phyloP scores from a whole-genome alignment of 2,797 vertebrate genomes.

The Loriculus beryllinus region DNA sequence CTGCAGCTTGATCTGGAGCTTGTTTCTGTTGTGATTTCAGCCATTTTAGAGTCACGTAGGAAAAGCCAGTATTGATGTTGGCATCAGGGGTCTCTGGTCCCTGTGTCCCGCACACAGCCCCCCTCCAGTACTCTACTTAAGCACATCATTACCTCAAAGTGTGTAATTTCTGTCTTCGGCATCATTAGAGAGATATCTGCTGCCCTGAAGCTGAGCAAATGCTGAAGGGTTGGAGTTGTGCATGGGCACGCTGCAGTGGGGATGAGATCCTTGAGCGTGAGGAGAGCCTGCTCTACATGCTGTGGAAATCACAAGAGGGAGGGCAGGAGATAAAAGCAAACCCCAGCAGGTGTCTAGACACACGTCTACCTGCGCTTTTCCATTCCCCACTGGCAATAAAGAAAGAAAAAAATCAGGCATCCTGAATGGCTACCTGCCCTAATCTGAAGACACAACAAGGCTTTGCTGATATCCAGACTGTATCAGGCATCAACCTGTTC shows the following conservation, averaged over 20 bases:
- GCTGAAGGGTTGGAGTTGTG: not conserved
- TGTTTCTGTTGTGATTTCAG: not conserved
- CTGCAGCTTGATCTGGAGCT: not conserved
- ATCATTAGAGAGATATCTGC: not conserved
- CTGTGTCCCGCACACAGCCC: rapidly evolving
- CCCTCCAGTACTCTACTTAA: not conserved
- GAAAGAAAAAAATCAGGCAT: not conserved
- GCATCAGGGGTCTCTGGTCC: rapidly evolving
- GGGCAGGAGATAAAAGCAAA: not conserved
- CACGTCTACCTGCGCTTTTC: not conserved
- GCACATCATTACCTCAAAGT: not conserved
- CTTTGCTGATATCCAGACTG: not conserved
- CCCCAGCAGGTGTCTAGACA: not conserved
- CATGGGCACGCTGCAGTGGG: rapidly evolving
- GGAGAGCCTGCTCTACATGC: rapidly evolving
- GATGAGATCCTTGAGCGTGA: rapidly evolving
- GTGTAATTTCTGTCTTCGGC: not conserved
- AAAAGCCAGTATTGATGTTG: not conserved
- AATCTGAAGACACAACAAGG: not conserved
- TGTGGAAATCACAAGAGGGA: not conserved
- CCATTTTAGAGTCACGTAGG: not conserved
- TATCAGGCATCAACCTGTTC: not conserved
- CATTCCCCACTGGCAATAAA: not conserved
- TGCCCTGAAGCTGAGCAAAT: not conserved
- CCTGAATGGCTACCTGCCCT: rapidly evolving